phyloP scores from a whole-genome alignment of 2,113 vertebrate genomes.

The Macroglossus sobrinus region DNA sequence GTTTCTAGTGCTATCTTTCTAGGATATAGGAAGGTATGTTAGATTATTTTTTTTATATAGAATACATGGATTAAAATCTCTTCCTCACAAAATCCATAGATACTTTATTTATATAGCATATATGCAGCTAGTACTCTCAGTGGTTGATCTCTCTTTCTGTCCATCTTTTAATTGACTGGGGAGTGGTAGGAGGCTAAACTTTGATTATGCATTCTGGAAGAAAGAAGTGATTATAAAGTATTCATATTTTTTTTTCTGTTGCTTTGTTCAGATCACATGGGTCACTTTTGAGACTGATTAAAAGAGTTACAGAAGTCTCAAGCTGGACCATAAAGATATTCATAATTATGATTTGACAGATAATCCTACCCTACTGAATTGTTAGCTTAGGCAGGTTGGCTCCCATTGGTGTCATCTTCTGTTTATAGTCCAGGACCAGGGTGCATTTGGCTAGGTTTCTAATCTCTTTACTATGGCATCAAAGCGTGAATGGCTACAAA shows the following conservation, averaged over 20 bases:
- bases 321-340: slow-evolving; percentile 32
- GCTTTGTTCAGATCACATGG: neutral
- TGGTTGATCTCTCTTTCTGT: neutral
- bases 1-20: neutral
- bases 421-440: neutral
- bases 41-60: neutral
- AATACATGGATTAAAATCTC: neutral
- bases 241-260: slow-evolving; percentile 5
- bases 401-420: neutral
- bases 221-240: neutral
- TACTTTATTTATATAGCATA: neutral
- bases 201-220: neutral
- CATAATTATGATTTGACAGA: slow-evolving; percentile 33
- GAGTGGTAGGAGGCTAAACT: neutral
- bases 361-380: neutral
- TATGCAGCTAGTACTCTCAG: neutral
- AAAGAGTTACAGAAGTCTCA: slow-evolving; percentile 10
- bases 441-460: neutral
- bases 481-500: neutral
- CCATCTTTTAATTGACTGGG: neutral
- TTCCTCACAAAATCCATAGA: neutral
- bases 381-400: neutral
- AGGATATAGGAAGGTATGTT: neutral
- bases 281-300: slow-evolving; percentile 29
- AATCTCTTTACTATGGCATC: neutral